Evolutionary conservation across 2,113 vertebrate genomes (phyloP), one percentile per base, ranked within the genome.

Genomic region (Anthoscopus minutus): DNA sequence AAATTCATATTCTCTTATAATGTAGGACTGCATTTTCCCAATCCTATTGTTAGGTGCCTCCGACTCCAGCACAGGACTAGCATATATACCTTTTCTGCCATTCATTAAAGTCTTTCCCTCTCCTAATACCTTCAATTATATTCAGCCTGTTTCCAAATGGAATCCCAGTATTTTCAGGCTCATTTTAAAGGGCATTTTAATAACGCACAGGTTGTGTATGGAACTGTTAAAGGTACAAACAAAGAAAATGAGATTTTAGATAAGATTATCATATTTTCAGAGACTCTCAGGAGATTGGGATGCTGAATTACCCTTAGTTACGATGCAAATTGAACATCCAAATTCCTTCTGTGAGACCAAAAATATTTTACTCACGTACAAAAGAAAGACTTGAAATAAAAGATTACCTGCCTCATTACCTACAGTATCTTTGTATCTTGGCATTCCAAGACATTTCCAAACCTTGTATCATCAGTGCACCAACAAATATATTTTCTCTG

Each of bases 181-280:
- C 58, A 83, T 48, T 83, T 96, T 81, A 92, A 86, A 92, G 79
- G 65, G 72, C 76, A 67, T 71, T 92, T 95, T 86, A 94, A 86
- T 83, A 93, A 92, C 60, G 61, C 31, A 57, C 44, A 60, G 54
- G 71, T 83, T 89, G 48, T 25, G 13, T 83, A 48, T 37, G 90
- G 56, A 95, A 70, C 11, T 0, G 18, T 51, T 90, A 83, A 54
- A 96, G 81, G 67, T 73, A 89, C 90, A 95, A 96, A 92, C 42
- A 86, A 93, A 83, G 69, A 57, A 89, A 94, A 94, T 56, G 44
- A 83, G 56, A 58, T 91, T 89, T 96, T 80, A 70, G 70, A 13
- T 51, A 88, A 65, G 66, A 54, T 91, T 85, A 89, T 73, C 38
- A 10, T 88, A 64, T 82, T 94, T 91, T 92, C 66, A 82, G 65